Evolutionary conservation across 2,888 invertebrate genomes (phyloP).

Genomic region (Ramazzottius varieornatus): DNA sequence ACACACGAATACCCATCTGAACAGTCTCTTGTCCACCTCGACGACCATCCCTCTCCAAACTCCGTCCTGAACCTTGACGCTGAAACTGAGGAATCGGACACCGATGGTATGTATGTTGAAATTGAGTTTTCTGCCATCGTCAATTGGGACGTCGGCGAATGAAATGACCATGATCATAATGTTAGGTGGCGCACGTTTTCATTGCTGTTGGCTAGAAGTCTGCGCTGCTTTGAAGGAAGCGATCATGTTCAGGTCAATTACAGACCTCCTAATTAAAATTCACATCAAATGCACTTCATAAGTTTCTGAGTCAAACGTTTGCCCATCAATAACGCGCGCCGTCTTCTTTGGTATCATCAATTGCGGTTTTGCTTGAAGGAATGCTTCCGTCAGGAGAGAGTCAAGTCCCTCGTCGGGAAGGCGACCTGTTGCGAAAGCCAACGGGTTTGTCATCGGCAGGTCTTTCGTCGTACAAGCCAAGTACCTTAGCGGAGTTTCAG

Average conservation of each 20-base stretch:
- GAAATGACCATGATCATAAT: too few species aligned
- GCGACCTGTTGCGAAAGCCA: not conserved
- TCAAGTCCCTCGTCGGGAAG: not conserved
- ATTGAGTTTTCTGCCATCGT: too few species aligned
- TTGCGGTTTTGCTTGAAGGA: not conserved
- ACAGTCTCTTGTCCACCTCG: conserved; percentile 32
- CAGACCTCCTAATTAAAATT: too few species aligned
- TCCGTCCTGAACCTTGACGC: not conserved
- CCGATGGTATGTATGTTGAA: not conserved
- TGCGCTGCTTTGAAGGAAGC: not conserved
- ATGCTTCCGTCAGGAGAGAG: not conserved
- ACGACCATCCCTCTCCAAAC: not conserved
- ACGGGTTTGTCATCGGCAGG: not conserved
- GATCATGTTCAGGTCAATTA: not conserved
- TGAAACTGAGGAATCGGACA: not conserved
- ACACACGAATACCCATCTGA: conserved; percentile 84
- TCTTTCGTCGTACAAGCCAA: not conserved
- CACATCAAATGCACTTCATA: too few species aligned
- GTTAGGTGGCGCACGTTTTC: too few species aligned
- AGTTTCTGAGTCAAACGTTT: too few species aligned
- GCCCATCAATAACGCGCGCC: too few species aligned
- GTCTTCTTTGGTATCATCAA: not conserved
- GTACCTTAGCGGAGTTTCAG: not conserved
- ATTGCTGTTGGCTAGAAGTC: not conserved
- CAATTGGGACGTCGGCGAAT: too few species aligned